Conservation (phyloP, 2,113 vertebrate genomes). For the Aramus guarauna region DNA sequence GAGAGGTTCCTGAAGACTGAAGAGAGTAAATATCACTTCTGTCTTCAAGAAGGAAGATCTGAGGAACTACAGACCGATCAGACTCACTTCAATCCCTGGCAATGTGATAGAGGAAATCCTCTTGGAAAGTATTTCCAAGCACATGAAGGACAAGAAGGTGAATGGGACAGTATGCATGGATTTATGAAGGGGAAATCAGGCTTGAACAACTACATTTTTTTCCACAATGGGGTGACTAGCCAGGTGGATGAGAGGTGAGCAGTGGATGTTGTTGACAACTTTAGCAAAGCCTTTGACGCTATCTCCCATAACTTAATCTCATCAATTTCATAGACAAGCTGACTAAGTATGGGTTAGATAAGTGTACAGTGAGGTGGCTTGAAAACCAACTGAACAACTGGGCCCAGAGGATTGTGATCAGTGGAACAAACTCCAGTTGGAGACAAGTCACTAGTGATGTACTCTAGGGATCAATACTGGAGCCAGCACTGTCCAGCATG, state of each 20-base stretch:
- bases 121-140: neutral
- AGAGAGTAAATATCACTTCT: neutral
- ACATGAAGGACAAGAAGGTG: neutral
- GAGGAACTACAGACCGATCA: neutral
- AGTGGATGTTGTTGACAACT: neutral
- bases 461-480: accelerated
- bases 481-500: neutral
- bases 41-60: neutral
- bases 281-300: neutral
- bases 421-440: neutral
- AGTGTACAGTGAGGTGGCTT: neutral
- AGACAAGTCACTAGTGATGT: accelerated
- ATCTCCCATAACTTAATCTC: neutral
- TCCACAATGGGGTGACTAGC: neutral
- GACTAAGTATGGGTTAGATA: neutral
- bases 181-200: neutral
- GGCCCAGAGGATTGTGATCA: neutral
- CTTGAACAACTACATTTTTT: neutral
- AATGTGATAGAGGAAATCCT: neutral
- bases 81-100: neutral
- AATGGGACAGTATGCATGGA: neutral
- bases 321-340: neutral
- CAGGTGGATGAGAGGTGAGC: neutral
- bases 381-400: neutral
- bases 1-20: neutral